Percentiles rank a stretch among this genome's conserved stretches.
Evolutionary conservation across 2,888 invertebrate species (phyloP).

Genomic region (Dynastes tityus): DNA sequence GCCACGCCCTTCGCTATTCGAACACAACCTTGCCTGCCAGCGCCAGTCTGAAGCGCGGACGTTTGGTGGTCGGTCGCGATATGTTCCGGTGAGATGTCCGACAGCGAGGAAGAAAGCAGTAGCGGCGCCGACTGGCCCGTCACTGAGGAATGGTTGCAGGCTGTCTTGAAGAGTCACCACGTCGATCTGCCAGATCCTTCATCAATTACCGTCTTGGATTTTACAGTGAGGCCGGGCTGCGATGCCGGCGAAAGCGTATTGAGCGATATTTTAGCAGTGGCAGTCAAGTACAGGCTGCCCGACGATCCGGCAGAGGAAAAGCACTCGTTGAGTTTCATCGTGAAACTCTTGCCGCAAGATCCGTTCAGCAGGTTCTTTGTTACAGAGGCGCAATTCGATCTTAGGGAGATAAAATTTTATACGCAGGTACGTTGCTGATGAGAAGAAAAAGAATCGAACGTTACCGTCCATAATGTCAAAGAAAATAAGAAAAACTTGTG

Average conservation of each 20-base stretch:
- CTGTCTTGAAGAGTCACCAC: slow-evolving; percentile 72
- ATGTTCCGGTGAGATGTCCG: slow-evolving; percentile 68
- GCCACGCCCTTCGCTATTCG: slow-evolving; percentile 59
- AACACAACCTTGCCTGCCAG: slow-evolving; percentile 53
- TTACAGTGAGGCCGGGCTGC: slow-evolving; percentile 75
- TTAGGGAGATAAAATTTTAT: slow-evolving; percentile 87
- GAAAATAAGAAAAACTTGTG: too few relatives aligned
- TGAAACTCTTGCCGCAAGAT: slow-evolving; percentile 85
- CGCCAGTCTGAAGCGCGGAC: slow-evolving; percentile 35
- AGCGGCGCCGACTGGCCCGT: slow-evolving; percentile 72
- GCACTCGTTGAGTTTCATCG: slow-evolving; percentile 74
- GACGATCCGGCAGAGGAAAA: slow-evolving; percentile 60
- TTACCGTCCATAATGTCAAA: too few relatives aligned
- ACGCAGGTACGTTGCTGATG: slow-evolving; percentile 76
- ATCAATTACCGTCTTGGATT: slow-evolving; percentile 71
- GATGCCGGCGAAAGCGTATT: slow-evolving; percentile 82
- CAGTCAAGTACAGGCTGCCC: slow-evolving; percentile 76
- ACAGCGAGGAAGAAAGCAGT: slow-evolving; percentile 72
- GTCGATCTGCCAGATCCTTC: slow-evolving; percentile 62
- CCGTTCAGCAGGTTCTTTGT: slow-evolving; percentile 87
- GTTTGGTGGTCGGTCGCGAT: slow-evolving; percentile 25
- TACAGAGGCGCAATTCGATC: slow-evolving; percentile 87
- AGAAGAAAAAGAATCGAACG: background rate
- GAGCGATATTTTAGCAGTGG: slow-evolving; percentile 86
- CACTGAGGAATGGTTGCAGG: slow-evolving; percentile 74